Conservation (phyloP, 2,797 vertebrate species). For the Otus scops region DNA sequence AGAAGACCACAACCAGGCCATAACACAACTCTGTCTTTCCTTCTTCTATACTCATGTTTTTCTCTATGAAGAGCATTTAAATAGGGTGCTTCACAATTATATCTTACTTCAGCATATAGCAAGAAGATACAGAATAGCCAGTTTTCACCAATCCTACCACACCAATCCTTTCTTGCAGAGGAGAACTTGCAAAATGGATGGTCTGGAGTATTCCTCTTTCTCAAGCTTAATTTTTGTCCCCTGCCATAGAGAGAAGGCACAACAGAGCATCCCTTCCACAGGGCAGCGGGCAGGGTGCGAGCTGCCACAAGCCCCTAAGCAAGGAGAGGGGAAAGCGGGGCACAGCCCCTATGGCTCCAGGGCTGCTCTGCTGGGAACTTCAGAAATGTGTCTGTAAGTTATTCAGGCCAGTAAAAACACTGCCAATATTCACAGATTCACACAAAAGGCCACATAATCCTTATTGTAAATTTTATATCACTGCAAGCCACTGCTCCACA, state of each 20-base stretch:
- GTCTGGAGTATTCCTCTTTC: neutral
- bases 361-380: neutral
- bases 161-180: neutral
- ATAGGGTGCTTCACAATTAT: neutral
- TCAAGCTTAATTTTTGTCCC: neutral
- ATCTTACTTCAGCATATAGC: neutral
- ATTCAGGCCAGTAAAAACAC: neutral
- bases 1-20: neutral
- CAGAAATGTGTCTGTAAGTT: neutral
- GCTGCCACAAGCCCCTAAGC: neutral
- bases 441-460: accelerated
- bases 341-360: accelerated
- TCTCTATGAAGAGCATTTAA: neutral
- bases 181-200: neutral
- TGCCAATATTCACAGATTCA: neutral
- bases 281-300: accelerated
- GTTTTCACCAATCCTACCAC: neutral
- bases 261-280: neutral
- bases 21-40: neutral
- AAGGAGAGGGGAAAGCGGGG: neutral
- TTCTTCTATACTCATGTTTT: neutral
- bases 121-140: neutral
- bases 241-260: neutral
- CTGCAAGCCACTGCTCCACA: neutral
- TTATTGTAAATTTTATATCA: neutral